Conservation (phyloP, 2,888 invertebrate species). For the Dascillus cervinus region DNA sequence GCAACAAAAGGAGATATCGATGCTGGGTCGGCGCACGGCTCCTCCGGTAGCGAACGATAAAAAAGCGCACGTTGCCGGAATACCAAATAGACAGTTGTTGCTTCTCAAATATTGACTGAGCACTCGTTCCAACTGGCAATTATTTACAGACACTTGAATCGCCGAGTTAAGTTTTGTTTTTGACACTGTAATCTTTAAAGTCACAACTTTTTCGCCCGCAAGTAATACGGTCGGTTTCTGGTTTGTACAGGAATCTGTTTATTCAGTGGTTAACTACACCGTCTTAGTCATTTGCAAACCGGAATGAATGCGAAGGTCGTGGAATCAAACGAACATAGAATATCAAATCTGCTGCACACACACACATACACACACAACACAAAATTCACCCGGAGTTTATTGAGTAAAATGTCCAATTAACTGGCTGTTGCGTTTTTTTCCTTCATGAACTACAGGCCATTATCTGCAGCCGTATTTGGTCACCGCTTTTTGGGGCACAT, state of each 20-base stretch:
- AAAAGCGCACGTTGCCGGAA: constrained; percentile 12
- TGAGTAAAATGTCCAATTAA: too few relatives aligned
- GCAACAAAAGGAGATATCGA: constrained; percentile 10
- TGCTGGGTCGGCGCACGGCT: constrained; percentile 9
- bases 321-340: constrained; percentile 14
- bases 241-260: too few relatives aligned
- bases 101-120: constrained; percentile 29
- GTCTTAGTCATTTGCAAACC: constrained; percentile 17
- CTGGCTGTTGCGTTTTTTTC: constrained; percentile 3
- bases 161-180: constrained; percentile 23
- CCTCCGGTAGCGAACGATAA: too few relatives aligned
- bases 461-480: constrained; percentile 12
- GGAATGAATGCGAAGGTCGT: constrained; percentile 17
- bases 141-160: constrained; percentile 23
- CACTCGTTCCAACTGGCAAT: constrained; percentile 25
- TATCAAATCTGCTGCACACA: constrained; percentile 12
- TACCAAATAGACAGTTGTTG: constrained; percentile 15
- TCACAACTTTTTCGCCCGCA: too few relatives aligned
- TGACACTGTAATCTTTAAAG: constrained; percentile 20
- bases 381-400: too few relatives aligned
- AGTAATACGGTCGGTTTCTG: too few relatives aligned
- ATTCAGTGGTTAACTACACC: constrained; percentile 16
- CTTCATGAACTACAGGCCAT: constrained; percentile 8
- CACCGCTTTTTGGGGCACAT: constrained; percentile 11
- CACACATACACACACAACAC: too few relatives aligned